Base-by-base conservation (phyloP, 92 coral and sea anemone species). In the Umimayanthus chanpuru region DNA sequence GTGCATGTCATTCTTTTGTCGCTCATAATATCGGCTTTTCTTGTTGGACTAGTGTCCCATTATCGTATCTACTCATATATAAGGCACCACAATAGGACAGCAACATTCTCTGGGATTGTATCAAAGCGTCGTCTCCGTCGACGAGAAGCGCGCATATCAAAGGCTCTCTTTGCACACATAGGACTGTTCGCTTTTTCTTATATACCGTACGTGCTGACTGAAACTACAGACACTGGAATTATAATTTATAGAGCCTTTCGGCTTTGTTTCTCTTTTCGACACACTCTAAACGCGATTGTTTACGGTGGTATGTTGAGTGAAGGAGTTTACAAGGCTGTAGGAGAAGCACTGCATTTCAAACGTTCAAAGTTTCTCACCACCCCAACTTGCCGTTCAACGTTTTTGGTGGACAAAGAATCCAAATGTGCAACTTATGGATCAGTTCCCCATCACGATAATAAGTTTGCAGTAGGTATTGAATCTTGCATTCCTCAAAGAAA, bases 71-170 rank as follows among this genome's bases (percentile, higher is more conserved):
- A 68, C 15, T 68, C 78, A 26, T 50, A 67, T 44, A 44, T 70
- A 28, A 68, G 64, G 70, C 40, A 36, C 23, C 87, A 70, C 47
- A 83, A 83, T 28, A 68, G 67, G 77, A 72, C 40, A 12, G 87
- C 77, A 47, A 28, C n/a, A n/a, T 70, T 4, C 39, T 70, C 26
- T 43, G 87, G 87, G 44, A 70, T 83, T 49, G 70, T 78, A 32
- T 70, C 78, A 41, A 83, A 10, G 29, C 39, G 25, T 39, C 87
- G 87, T 18, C 53, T 68, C 8, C 87, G 87, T 43, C 68, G 87
- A 83, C 79, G 87, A 47, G 78, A 83, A 50, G 44, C 4, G 18
- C 43, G 87, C 28, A 83, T 83, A 68, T 68, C 39, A 70, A 83
- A 50, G 18, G 73, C 78, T 3, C 15, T 43, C 9, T 83, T n/a